phyloP scores from a whole-genome alignment of 2,113 vertebrate species.

The Coregonus clupeaformis region DNA sequence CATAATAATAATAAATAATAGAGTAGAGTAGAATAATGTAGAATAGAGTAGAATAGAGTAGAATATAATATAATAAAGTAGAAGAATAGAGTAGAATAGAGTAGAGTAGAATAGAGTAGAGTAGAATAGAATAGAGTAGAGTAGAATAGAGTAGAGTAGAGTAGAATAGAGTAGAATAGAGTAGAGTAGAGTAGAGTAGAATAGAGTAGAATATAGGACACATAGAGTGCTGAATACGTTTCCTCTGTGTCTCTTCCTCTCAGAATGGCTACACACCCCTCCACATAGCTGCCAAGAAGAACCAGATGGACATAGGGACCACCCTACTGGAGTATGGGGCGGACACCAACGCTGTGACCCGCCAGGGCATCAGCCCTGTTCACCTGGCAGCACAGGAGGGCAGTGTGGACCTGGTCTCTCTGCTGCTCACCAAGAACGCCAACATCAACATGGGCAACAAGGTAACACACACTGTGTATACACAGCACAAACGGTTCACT shows the following conservation, averaged over 20 bases:
- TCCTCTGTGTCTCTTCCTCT: conserved; percentile 1
- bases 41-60: too few relatives aligned
- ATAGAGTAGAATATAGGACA: neutral
- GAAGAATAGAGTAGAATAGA: too few relatives aligned
- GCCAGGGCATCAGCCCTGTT: conserved; percentile 92
- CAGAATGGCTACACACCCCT: conserved; percentile 96
- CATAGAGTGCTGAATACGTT: neutral
- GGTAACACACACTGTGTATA: conserved; percentile 62
- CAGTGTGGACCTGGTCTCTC: conserved; percentile 91
- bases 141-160: too few relatives aligned
- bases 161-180: too few relatives aligned
- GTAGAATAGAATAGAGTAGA: too few relatives aligned
- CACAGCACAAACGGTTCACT: too few relatives aligned
- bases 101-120: too few relatives aligned
- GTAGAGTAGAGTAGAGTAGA: too few relatives aligned
- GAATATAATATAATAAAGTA: too few relatives aligned
- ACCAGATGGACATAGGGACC: conserved; percentile 97
- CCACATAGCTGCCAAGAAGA: conserved; percentile 98
- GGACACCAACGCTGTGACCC: conserved; percentile 89
- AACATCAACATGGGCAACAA: conserved; percentile 94
- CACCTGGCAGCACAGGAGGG: conserved; percentile 96
- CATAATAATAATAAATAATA: too few relatives aligned
- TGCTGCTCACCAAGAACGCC: conserved; percentile 88
- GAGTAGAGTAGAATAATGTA: too few relatives aligned
- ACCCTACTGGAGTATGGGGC: conserved; percentile 95